These are phyloP conservation scores for Ryuthela nishihirai DNA, from an alignment of 2,888 invertebrate genomes.

Conservation along the genomic window DNA sequence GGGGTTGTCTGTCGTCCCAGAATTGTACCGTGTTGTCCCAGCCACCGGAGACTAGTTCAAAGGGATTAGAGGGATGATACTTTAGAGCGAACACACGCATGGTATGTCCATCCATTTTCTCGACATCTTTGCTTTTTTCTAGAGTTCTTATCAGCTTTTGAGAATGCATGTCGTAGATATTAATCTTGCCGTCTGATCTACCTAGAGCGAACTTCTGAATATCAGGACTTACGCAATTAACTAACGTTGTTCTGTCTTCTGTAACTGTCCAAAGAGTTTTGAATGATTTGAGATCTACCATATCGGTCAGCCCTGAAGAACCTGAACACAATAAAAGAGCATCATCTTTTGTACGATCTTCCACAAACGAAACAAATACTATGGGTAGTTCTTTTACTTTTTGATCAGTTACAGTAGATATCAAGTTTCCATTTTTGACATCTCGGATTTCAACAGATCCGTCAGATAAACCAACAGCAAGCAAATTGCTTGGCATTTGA, in stretches of 20 bases:
- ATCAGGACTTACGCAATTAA: background rate
- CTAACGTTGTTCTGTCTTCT: conserved; percentile 11
- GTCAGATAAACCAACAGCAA: conserved; percentile 10
- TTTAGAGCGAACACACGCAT: conserved; percentile 7
- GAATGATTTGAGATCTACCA: background rate
- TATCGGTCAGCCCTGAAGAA: conserved; percentile 5
- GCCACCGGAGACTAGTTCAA: conserved; percentile 13
- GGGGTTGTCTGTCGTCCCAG: conserved; percentile 10
- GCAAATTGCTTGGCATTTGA: background rate
- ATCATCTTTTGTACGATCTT: too few relatives aligned
- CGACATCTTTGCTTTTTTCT: too few relatives aligned
- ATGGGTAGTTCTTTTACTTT: background rate
- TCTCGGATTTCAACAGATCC: conserved; percentile 1
- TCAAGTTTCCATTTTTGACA: background rate
- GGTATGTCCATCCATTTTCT: conserved; percentile 11
- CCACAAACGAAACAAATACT: too few relatives aligned
- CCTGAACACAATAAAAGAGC: background rate
- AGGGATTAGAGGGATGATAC: conserved; percentile 3
- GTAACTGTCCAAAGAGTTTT: background rate
- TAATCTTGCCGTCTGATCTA: conserved; percentile 13
- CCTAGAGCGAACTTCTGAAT: background rate
- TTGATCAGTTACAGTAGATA: background rate
- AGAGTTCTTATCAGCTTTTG: background rate
- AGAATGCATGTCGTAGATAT: background rate
- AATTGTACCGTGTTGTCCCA: conserved; percentile 22